Percentiles rank a stretch among this genome's conserved stretches.
phyloP scores from a whole-genome alignment of 2,888 invertebrate genomes.

The Thecocarcelia acutangulata region DNA sequence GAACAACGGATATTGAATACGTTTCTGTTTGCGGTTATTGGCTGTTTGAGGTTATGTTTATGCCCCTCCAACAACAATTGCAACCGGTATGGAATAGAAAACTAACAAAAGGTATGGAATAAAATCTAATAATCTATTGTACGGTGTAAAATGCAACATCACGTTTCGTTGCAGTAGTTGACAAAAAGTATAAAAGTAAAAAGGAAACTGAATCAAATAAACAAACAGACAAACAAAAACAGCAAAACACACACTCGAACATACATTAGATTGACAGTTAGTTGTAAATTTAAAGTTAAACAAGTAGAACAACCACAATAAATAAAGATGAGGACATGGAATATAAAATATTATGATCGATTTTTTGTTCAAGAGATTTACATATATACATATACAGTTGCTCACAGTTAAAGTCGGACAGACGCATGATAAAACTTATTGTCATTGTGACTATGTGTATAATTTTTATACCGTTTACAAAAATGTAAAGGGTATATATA shows the following conservation, averaged over 20 bases:
- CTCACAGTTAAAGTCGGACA: constrained; percentile 10
- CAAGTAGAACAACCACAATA: constrained; percentile 18
- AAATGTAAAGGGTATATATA: too few relatives aligned
- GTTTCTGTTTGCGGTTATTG: constrained; percentile 40
- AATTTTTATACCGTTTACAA: too few relatives aligned
- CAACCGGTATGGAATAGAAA: constrained; percentile 13
- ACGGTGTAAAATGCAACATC: constrained; percentile 67
- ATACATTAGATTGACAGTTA: constrained; percentile 43
- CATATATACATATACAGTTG: not conserved
- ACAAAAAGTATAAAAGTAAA: constrained; percentile 22
- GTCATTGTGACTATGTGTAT: too few relatives aligned
- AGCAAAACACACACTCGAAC: constrained; percentile 7
- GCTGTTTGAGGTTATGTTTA: constrained; percentile 21
- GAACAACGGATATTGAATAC: constrained; percentile 31
- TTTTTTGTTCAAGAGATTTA: constrained; percentile 41
- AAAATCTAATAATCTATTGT: constrained; percentile 58
- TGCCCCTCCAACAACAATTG: constrained; percentile 22
- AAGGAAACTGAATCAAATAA: constrained; percentile 11
- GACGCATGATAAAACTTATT: too few relatives aligned
- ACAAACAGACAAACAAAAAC: constrained; percentile 12
- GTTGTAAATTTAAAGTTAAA: constrained; percentile 51
- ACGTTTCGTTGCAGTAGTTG: constrained; percentile 69
- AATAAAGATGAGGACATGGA: constrained; percentile 17
- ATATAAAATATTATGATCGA: constrained; percentile 48
- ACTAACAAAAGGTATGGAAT: constrained; percentile 1